Evolutionary conservation across 2,113 vertebrate genomes (phyloP), one percentile per base, ranked within the genome.

Genomic region (Sardina pilchardus): DNA sequence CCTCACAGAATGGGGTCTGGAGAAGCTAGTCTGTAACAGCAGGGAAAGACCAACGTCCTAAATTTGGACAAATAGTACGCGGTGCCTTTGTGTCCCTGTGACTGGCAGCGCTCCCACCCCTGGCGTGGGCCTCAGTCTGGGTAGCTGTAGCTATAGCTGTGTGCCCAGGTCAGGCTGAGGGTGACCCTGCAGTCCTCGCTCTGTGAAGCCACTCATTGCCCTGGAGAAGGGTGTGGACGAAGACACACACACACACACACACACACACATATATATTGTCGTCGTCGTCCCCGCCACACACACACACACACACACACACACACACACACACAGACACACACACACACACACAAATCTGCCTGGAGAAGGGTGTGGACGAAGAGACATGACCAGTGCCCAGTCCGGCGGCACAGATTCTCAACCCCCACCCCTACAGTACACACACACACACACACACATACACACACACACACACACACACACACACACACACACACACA

Each of bases 141-240:
- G n/a, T n/a, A n/a, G n/a, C n/a, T n/a, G n/a, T n/a, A n/a, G n/a
- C n/a, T n/a, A 34, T 8, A 53, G 50, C 42, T 48, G 85, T 67
- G 3, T 67, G 59, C 9, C 59, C 59, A 26, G 59, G 59, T 30
- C 10, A 10, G 24, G 59, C 4, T n/a, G 59, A 67, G n/a, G 26
- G 8, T 3, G 63, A 34, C 26, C 14, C 1, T 34, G 63, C 30
- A 71, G 24, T 67, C 85, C 85, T 86, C 59, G 43, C n/a, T 50
- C 78, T 48, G 45, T 81, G 44, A 36, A n/a, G 56, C 81, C 53
- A 81, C 59, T 67, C 44, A 42, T 44, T 83, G 50, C 39, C 85
- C 21, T 48, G 63, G 5, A n/a, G 63, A 9, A 30, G 63, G 7
- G 63, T 26, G n/a, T 7, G 12, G 26, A 59, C 24, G 17, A 24